Evolutionary conservation across 1,140 invertebrate genomes (phyloP), one percentile per base, ranked within the genome.

Genomic region (Chionoecetes opilio): DNA sequence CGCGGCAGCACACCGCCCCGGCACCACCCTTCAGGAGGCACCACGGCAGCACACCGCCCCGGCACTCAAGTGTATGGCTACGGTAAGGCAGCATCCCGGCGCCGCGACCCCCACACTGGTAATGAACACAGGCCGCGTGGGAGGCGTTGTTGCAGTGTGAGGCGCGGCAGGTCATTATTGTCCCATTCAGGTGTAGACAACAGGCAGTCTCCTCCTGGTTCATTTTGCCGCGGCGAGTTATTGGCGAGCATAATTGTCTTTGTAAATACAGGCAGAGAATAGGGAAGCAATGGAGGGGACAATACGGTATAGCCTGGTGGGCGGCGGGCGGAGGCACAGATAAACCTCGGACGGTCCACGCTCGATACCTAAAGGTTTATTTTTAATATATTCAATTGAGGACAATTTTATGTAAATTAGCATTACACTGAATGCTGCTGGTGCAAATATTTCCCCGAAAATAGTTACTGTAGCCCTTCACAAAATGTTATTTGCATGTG

Each of bases 401-500:
- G 86, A 91, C 75, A 86, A 84, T 91, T 94, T 94, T 94, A 94
- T 94, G 93, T 46, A 94, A 86, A 94, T 94, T 91, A 94, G 89
- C 93, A 91, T 94, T 91, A 94, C 93, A 86, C 63, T 89, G 87
- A 94, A 91, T 91, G 89, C 35, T 91, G 89, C 86, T 91, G 88
- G 93, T 82, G 82, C 93, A 94, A 94, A 91, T 94, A 94, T 94
- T 94, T 94, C 89, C 89, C 93, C 91, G 93, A 91, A 94, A 94
- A 94, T 94, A 91, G 93, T 94, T 91, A 95, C 84, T 92, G 90
- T 87, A 41, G 82, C 21, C 6, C 29, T 88, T 37, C 90, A 95
- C 94, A 95, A 95, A 95, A 92, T 95, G 87, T 88, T 86, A 95
- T 92, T 91, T 95, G 94, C 94, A 95, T 95, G 92, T 75, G 88